A percentile compares a stretch with the other conserved stretches of the same genome.
These are phyloP conservation scores for Cerceris ruficornis DNA, from an alignment of 2,888 invertebrate genomes.

Conservation along the genomic window DNA sequence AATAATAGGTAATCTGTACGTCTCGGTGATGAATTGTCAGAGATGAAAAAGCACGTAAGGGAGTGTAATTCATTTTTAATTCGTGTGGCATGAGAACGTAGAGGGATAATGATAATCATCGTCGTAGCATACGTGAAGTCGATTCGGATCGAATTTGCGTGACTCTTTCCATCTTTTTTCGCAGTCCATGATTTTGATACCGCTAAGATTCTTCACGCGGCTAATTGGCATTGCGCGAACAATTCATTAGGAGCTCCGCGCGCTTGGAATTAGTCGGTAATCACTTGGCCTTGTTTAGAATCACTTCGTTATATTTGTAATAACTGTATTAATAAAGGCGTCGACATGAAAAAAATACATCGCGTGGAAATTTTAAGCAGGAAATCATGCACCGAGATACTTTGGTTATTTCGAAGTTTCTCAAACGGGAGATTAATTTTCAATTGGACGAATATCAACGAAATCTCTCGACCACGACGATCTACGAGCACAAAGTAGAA, in stretches of 20 bases:
- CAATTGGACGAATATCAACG: too few relatives aligned
- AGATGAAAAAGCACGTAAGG: too few relatives aligned
- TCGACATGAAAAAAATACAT: constrained; percentile 50
- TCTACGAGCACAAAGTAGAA: too few relatives aligned
- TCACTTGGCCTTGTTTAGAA: constrained; percentile 53
- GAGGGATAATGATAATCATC: constrained; percentile 2
- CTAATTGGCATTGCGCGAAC: constrained; percentile 56
- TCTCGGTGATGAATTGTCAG: too few relatives aligned
- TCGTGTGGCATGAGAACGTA: too few relatives aligned
- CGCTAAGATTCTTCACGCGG: constrained; percentile 57
- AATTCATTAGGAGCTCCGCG: constrained; percentile 52
- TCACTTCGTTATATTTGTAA: constrained; percentile 42
- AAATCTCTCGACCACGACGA: too few relatives aligned
- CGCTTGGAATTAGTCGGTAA: constrained; percentile 45
- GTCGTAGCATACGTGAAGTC: constrained; percentile 2
- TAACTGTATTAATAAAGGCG: constrained; percentile 49
- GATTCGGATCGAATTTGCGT: constrained; percentile 45
- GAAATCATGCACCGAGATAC: neutral
- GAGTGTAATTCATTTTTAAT: too few relatives aligned
- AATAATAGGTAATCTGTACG: too few relatives aligned
- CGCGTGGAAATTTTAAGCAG: constrained; percentile 40
- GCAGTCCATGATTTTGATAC: constrained; percentile 52
- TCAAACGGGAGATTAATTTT: too few relatives aligned
- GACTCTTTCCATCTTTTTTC: constrained; percentile 50
- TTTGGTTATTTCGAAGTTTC: too few relatives aligned